phyloP scores from a whole-genome alignment of 2,888 invertebrate species.

The Onthophagus sagittarius region DNA sequence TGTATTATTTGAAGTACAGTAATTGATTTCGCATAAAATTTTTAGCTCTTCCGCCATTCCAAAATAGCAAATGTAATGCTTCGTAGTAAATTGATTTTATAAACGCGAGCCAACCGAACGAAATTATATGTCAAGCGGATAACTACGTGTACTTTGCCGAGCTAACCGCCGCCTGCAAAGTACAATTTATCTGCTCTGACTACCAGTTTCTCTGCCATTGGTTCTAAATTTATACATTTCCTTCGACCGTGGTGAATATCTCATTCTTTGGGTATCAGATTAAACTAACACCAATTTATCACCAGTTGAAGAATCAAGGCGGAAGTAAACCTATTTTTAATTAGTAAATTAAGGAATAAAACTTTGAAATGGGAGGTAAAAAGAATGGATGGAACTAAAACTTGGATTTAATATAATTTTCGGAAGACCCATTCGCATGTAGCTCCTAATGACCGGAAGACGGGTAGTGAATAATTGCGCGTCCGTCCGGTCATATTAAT shows the following conservation, averaged over 20 bases:
- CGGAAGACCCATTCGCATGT: neutral
- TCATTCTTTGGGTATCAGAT: neutral
- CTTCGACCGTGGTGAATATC: neutral
- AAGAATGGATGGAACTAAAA: neutral
- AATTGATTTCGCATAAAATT: slow-evolving; percentile 12
- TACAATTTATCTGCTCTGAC: neutral
- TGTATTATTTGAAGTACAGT: neutral
- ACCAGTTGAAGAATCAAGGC: too few species aligned
- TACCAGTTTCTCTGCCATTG: neutral
- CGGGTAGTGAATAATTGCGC: neutral
- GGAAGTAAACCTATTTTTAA: neutral
- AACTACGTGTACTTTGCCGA: neutral
- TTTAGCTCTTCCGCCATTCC: neutral
- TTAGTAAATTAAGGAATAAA: neutral
- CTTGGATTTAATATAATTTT: neutral
- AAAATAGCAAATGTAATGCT: slow-evolving; percentile 2
- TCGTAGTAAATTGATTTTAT: slow-evolving; percentile 5
- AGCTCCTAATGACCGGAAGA: neutral
- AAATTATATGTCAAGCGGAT: slow-evolving; percentile 5
- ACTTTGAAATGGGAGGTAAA: neutral
- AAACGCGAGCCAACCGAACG: slow-evolving; percentile 9
- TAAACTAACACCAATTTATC: too few species aligned
- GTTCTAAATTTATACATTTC: neutral
- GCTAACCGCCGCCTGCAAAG: neutral
- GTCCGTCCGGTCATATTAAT: neutral